These are phyloP conservation scores for Volucella inanis DNA, from an alignment of 2,888 invertebrate genomes.

Conservation along the genomic window DNA sequence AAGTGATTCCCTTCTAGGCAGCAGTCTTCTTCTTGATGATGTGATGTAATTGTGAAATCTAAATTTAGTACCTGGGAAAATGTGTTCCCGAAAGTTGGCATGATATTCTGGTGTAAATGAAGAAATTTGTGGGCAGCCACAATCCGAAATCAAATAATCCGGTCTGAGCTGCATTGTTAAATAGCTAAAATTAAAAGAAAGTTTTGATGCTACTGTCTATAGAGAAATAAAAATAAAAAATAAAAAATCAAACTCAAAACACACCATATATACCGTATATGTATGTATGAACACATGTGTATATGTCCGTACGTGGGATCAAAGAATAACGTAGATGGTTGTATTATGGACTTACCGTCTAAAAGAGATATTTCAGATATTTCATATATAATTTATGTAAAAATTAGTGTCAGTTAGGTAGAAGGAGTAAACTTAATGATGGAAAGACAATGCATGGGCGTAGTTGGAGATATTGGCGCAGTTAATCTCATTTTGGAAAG, in stretches of 20 bases:
- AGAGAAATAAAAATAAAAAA: conserved; percentile 10
- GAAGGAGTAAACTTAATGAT: conserved; percentile 36
- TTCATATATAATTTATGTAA: conserved; percentile 12
- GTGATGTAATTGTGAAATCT: conserved; percentile 63
- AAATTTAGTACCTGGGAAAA: conserved; percentile 36
- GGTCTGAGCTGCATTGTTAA: conserved; percentile 76
- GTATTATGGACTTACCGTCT: background rate
- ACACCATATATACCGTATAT: background rate
- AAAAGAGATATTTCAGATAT: background rate
- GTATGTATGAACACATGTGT: no score
- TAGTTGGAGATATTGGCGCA: background rate
- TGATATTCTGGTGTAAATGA: conserved; percentile 37
- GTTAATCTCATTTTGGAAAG: conserved; percentile 54
- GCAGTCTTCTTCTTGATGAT: conserved; percentile 73
- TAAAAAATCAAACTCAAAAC: background rate
- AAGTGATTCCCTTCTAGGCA: conserved; percentile 79
- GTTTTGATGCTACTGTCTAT: background rate
- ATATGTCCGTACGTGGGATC: background rate
- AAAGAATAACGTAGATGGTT: conserved; percentile 16
- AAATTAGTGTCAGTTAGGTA: conserved; percentile 33
- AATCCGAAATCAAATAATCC: conserved; percentile 80
- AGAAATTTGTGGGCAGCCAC: conserved; percentile 78
- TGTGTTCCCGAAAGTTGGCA: conserved; percentile 25
- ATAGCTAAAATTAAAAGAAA: conserved; percentile 18
- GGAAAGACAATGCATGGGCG: conserved; percentile 33